phyloP scores from a whole-genome alignment of 2,113 vertebrate genomes.

The Conger conger region DNA sequence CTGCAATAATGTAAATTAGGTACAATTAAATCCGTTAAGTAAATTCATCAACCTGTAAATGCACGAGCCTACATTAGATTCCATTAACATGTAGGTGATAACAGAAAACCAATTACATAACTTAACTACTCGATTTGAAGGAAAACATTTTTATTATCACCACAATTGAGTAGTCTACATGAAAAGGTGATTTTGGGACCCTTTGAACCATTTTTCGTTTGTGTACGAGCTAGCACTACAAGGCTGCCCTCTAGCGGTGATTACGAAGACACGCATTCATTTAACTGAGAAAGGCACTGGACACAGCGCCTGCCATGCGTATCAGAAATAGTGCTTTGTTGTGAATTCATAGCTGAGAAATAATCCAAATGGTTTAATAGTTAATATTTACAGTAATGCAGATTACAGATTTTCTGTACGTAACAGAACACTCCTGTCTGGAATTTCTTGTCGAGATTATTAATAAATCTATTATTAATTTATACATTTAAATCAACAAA shows the following conservation, averaged over 20 bases:
- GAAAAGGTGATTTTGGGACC: not conserved
- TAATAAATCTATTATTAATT: too few relatives aligned
- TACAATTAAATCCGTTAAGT: too few relatives aligned
- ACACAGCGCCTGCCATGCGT: not conserved
- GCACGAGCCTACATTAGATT: too few relatives aligned
- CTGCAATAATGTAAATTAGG: too few relatives aligned
- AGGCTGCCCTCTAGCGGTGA: constrained; percentile 42
- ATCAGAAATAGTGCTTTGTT: constrained; percentile 7
- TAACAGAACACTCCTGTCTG: too few relatives aligned
- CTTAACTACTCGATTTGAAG: not conserved
- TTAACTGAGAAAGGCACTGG: not conserved
- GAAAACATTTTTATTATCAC: not conserved
- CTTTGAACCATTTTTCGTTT: not conserved
- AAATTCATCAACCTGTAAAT: too few relatives aligned
- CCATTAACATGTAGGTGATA: not conserved
- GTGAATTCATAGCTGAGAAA: not conserved
- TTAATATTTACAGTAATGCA: not conserved
- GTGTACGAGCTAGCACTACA: constrained; percentile 23
- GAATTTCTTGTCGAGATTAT: too few relatives aligned
- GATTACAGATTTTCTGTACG: too few relatives aligned
- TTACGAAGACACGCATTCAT: not conserved
- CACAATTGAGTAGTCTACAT: not conserved
- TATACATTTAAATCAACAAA: not conserved
- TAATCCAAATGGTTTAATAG: not conserved
- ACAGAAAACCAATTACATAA: not conserved